A percentile compares a stretch with the other conserved stretches of the same genome.
These are phyloP conservation scores for Drosophila anomalata DNA, from an alignment of 2,888 invertebrate genomes.

Conservation along the genomic window DNA sequence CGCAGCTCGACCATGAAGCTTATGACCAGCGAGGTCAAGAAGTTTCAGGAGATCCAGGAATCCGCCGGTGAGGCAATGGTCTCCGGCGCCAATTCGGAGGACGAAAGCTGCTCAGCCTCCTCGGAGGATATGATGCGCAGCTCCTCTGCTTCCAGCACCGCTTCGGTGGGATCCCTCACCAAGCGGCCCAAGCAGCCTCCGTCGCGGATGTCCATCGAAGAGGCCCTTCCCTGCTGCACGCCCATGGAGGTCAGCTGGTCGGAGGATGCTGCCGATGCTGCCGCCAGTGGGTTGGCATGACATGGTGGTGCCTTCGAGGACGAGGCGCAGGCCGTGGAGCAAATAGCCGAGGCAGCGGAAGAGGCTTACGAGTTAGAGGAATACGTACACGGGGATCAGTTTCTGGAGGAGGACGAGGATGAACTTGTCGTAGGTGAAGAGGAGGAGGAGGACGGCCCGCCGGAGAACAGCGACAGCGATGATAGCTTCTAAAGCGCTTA, in stretches of 20 bases:
- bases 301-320: slow-evolving; percentile 66
- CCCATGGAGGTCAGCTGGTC: slow-evolving; percentile 85
- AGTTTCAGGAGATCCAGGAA: slow-evolving; percentile 86
- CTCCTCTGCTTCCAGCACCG: slow-evolving; percentile 83
- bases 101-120: slow-evolving; percentile 85
- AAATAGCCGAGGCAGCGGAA: slow-evolving; percentile 68
- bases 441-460: slow-evolving; percentile 24
- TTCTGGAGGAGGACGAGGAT: slow-evolving; percentile 40
- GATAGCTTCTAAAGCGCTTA: slow-evolving; percentile 82
- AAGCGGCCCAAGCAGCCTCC: slow-evolving; percentile 73
- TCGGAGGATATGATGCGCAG: slow-evolving; percentile 84
- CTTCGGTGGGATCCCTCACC: slow-evolving; percentile 60
- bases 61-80: slow-evolving; percentile 88
- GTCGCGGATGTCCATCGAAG: slow-evolving; percentile 81
- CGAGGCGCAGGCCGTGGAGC: slow-evolving; percentile 53
- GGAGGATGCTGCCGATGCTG: slow-evolving; percentile 81
- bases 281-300: slow-evolving; percentile 76
- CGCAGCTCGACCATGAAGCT: slow-evolving; percentile 75
- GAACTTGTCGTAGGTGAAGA: slow-evolving; percentile 57
- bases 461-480: slow-evolving; percentile 76
- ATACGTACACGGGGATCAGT: slow-evolving; percentile 37
- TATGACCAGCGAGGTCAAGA: slow-evolving; percentile 83
- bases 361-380: slow-evolving; percentile 69
- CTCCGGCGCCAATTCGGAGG: slow-evolving; percentile 87
- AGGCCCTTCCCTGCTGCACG: slow-evolving; percentile 76